A percentile compares a stretch with the other conserved stretches of the same genome.
These are phyloP conservation scores for Gulo gulo DNA, from an alignment of 2,113 vertebrate genomes.

Conservation along the genomic window DNA sequence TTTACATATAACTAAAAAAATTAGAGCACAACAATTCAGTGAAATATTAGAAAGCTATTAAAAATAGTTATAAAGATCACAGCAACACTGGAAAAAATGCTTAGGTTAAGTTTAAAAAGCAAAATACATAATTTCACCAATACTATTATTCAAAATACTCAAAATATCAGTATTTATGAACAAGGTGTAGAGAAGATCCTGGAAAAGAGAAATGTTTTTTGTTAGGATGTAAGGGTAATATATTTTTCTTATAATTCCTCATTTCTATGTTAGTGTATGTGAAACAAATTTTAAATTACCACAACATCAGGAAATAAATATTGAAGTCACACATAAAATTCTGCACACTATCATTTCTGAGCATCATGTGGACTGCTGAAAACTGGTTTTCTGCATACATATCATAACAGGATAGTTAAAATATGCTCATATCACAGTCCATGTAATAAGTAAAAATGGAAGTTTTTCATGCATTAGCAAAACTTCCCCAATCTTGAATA, in stretches of 20 bases:
- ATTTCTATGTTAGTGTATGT: not conserved
- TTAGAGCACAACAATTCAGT: not conserved
- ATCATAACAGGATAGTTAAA: not conserved
- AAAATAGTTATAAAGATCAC: conserved; percentile 8
- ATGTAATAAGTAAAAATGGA: not conserved
- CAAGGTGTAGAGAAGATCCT: not conserved
- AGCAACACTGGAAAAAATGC: not conserved
- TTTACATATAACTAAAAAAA: conserved; percentile 13
- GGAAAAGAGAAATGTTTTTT: conserved; percentile 18
- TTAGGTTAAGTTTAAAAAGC: conserved; percentile 37
- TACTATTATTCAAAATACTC: conserved; percentile 21
- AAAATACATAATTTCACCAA: conserved; percentile 18
- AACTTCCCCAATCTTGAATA: conserved; percentile 35
- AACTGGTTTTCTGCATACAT: not conserved
- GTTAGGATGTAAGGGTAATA: conserved; percentile 1
- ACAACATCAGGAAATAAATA: conserved; percentile 34
- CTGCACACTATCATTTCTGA: not conserved
- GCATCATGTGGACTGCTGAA: not conserved
- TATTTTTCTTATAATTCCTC: not conserved
- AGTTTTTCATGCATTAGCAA: conserved; percentile 5
- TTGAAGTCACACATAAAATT: not conserved
- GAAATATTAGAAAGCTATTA: not conserved
- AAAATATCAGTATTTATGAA: conserved; percentile 46
- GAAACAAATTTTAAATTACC: conserved; percentile 35
- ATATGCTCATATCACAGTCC: not conserved